Evolutionary conservation across 2,797 vertebrate species (phyloP), one percentile per base, ranked within the genome.

Genomic region (Paedocypris micromegethes): DNA sequence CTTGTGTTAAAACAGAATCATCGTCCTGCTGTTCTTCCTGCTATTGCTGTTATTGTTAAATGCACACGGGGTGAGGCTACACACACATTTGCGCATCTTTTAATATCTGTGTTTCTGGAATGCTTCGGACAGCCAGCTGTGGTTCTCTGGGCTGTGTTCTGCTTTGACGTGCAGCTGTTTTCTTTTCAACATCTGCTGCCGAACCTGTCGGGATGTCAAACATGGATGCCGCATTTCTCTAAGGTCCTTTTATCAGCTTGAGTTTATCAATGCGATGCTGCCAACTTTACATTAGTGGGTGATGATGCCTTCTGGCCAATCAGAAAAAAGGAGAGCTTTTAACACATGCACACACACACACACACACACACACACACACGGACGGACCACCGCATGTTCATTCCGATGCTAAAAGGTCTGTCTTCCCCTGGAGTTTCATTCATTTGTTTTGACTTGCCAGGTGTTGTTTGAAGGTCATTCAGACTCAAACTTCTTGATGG

Each of bases 141-240:
- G 45, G 56, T 46, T 58, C 53, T 62, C 44, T 54, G 6, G 63
- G 51, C 49, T 72, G 58, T 48, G 23, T 42, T 40, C 61, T 9
- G 63, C 38, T 54, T 39, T 50, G 54, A 68, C 5, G 5, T 40
- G 49, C 75, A 78, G 73, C 64, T 81, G 78, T 64, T 74, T 42
- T 41, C 44, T 67, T 51, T 49, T 72, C 63, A 69, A 74, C 77
- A 77, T 72, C 77, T 78, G 76, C 60, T 54, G 51, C 42, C 48
- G 37, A 55, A 63, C 48, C 71, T 52, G 62, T 50, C 47, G 59
- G 55, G 65, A 66, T 56, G 37, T 38, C 44, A 8, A 52, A 69
- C 72, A 59, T 62, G 58, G 65, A 58, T 37, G 56, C 47, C 2
- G 55, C 9, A 9, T 62, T 50, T 55, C 56, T 73, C 59, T 6